Percentiles rank a stretch among this genome's conserved stretches.
Evolutionary conservation across 2,113 vertebrate genomes (phyloP).

Genomic region (Hassar affinis): DNA sequence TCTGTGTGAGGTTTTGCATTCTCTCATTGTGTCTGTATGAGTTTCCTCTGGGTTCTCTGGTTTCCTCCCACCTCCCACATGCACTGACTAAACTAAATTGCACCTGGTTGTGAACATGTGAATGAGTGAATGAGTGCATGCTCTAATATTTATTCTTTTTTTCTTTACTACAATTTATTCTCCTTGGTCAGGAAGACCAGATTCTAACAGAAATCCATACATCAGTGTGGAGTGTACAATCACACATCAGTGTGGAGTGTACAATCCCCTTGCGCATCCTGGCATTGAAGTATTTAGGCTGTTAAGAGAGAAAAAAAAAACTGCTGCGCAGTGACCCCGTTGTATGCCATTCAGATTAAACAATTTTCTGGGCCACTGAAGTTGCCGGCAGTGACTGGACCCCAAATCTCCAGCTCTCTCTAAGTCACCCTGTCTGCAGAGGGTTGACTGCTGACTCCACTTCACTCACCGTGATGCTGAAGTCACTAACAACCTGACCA

Average conservation of each 20-base stretch:
- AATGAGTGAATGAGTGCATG: neutral
- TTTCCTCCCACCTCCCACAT: neutral
- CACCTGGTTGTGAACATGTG: neutral
- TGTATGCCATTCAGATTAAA: constrained; percentile 38
- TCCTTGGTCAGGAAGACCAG: neutral
- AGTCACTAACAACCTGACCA: constrained; percentile 19
- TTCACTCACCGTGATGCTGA: neutral
- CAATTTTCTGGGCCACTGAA: constrained; percentile 37
- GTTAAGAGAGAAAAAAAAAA: constrained; percentile 18
- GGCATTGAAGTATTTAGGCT: constrained; percentile 33
- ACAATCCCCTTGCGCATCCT: constrained; percentile 21
- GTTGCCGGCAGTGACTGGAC: constrained; percentile 29
- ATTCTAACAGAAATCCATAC: neutral
- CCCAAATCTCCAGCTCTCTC: constrained; percentile 30
- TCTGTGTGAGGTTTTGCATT: too few species aligned
- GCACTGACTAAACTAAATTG: neutral
- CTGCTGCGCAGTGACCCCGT: constrained; percentile 33
- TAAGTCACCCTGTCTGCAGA: constrained; percentile 27
- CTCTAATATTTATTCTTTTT: neutral
- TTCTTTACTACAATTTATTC: neutral
- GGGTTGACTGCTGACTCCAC: constrained; percentile 34
- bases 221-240: neutral
- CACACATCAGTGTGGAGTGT: too few species aligned
- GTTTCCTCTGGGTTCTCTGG: neutral
- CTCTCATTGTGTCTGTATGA: neutral